A percentile compares a stretch with the other conserved stretches of the same genome.
Evolutionary conservation across 2,113 vertebrate species (phyloP).

Genomic region (Synchiropus splendidus): DNA sequence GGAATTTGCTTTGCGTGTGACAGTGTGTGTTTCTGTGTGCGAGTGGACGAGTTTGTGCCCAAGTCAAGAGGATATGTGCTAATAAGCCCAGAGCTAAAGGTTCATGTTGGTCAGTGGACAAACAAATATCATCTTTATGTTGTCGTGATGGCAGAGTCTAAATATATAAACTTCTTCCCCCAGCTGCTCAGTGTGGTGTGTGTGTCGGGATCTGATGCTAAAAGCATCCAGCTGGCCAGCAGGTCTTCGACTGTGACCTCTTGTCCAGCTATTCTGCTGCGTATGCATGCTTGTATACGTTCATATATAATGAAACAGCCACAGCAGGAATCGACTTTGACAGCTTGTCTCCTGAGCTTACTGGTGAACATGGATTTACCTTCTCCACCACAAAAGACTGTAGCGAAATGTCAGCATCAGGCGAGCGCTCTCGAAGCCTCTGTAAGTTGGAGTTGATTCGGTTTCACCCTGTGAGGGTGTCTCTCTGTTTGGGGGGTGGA

Average conservation of each 20-base stretch:
- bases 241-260: slow-evolving; percentile 1
- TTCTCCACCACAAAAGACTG: background rate
- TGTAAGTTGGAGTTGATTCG: no score
- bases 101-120: no score
- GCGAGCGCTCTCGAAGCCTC: no score
- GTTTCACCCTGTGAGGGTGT: no score
- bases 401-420: slow-evolving; percentile 2
- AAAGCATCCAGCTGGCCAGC: background rate
- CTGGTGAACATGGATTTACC: background rate
- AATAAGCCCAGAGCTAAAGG: no score
- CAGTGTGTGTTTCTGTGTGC: slow-evolving; percentile 1
- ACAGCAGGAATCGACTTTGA: slow-evolving; percentile 24
- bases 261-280: background rate
- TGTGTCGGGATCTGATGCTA: no score
- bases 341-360: slow-evolving; percentile 36
- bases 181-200: no score
- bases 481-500: no score
- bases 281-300: background rate
- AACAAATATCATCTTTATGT: no score
- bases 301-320: slow-evolving; percentile 26
- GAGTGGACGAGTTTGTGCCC: background rate
- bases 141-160: no score
- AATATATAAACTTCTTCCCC: no score
- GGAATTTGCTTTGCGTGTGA: background rate
- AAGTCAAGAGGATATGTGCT: background rate